A percentile compares a stretch with the other conserved stretches of the same genome.
phyloP scores from a whole-genome alignment of 2,797 vertebrate genomes.

The Characodon lateralis region DNA sequence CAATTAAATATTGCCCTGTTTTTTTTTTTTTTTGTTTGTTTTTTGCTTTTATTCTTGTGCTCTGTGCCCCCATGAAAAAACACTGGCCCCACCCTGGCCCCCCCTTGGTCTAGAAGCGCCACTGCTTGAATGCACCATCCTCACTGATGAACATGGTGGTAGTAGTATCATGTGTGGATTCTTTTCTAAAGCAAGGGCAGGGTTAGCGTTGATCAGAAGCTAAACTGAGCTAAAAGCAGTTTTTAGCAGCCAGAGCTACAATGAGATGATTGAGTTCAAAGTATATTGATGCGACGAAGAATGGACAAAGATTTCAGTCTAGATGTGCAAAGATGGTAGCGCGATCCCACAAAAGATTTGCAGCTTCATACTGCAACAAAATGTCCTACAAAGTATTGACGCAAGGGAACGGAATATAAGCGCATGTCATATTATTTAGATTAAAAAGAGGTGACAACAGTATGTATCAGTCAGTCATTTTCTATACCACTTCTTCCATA shows the following conservation, averaged over 20 bases:
- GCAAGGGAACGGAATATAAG: neutral
- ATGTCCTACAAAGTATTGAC: neutral
- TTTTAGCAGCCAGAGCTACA: neutral
- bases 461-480: too few relatives aligned
- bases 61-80: too few relatives aligned
- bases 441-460: neutral
- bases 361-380: neutral
- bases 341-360: neutral
- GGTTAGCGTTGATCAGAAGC: neutral
- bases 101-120: too few relatives aligned
- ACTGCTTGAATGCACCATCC: too few relatives aligned
- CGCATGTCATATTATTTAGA: neutral
- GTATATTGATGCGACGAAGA: too few relatives aligned
- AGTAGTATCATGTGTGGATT: neutral
- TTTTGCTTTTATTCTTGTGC: too few relatives aligned
- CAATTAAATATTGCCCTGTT: too few relatives aligned
- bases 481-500: too few relatives aligned
- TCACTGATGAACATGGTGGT: neutral
- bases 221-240: neutral
- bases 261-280: neutral
- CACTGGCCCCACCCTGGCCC: too few relatives aligned
- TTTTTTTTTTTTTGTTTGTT: too few relatives aligned
- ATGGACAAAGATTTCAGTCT: neutral
- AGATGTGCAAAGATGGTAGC: neutral
- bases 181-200: neutral